phyloP scores from a whole-genome alignment of 2,888 invertebrate species.

The Polydrusus cervinus region DNA sequence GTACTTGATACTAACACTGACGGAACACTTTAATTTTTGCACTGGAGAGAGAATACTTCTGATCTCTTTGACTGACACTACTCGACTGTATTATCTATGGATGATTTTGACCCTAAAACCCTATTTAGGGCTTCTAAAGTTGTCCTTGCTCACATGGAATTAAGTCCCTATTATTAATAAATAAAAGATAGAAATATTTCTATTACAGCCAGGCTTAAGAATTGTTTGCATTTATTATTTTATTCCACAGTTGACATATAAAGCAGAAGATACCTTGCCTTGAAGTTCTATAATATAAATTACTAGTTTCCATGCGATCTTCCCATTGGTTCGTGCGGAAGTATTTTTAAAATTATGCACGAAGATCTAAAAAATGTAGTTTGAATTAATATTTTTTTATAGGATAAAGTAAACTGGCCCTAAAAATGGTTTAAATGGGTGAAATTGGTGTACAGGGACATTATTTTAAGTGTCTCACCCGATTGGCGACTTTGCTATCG shows the following conservation, averaged over 20 bases:
- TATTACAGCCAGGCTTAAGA: background rate
- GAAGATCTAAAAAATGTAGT: background rate
- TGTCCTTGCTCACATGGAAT: constrained; percentile 2
- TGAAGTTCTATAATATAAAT: constrained; percentile 19
- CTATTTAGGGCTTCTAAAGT: background rate
- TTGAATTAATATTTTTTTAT: no score
- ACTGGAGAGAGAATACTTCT: no score
- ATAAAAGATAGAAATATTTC: constrained; percentile 30
- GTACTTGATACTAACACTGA: no score
- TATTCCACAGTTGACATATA: constrained; percentile 20
- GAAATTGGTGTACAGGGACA: no score
- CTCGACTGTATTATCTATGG: no score
- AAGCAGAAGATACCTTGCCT: constrained; percentile 18
- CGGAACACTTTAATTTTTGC: no score
- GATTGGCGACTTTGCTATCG: no score
- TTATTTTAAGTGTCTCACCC: no score
- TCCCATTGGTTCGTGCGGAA: background rate
- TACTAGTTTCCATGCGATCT: constrained; percentile 28
- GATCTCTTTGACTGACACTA: no score
- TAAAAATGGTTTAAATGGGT: no score
- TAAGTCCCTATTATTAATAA: background rate
- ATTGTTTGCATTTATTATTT: constrained; percentile 20
- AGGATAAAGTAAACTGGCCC: no score
- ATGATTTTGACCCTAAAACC: no score
- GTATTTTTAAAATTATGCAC: constrained; percentile 15